Percentiles rank a stretch among this genome's conserved stretches.
phyloP scores from a whole-genome alignment of 2,888 invertebrate genomes.

The Rhingia rostrata region DNA sequence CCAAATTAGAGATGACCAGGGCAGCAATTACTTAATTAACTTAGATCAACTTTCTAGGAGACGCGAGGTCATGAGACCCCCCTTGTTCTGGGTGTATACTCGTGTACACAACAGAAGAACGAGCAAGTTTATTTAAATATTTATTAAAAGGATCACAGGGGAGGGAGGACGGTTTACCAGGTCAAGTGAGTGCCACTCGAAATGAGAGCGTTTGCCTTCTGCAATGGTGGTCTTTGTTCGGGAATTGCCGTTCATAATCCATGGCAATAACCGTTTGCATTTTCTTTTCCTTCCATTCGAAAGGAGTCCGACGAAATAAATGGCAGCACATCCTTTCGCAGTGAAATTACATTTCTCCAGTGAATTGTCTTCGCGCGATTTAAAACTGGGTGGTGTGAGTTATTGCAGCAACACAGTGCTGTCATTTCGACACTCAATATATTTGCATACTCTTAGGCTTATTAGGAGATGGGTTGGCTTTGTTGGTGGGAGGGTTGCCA shows the following conservation, averaged over 20 bases:
- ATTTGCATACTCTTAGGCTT: slow-evolving; percentile 72
- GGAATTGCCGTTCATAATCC: slow-evolving; percentile 54
- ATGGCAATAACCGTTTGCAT: slow-evolving; percentile 44
- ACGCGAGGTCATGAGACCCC: slow-evolving; percentile 16
- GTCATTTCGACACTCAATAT: slow-evolving; percentile 68
- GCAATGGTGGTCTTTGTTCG: slow-evolving; percentile 17
- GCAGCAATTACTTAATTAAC: slow-evolving; percentile 73
- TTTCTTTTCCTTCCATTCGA: slow-evolving; percentile 9
- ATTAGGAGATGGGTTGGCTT: slow-evolving; percentile 58
- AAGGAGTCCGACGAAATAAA: slow-evolving; percentile 13
- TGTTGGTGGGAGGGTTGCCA: slow-evolving; percentile 34
- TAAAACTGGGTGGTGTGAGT: slow-evolving; percentile 40
- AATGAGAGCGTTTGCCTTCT: slow-evolving; percentile 21
- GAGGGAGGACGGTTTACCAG: slow-evolving; percentile 15
- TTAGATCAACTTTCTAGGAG: slow-evolving; percentile 38
- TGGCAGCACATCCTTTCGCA: slow-evolving; percentile 17
- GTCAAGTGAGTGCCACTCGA: slow-evolving; percentile 27
- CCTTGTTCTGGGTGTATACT: neutral
- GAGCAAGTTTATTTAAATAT: slow-evolving; percentile 66
- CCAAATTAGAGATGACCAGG: slow-evolving; percentile 53
- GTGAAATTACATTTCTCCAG: slow-evolving; percentile 4
- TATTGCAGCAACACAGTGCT: slow-evolving; percentile 36
- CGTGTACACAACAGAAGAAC: neutral
- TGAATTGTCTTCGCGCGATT: neutral
- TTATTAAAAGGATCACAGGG: slow-evolving; percentile 69